phyloP scores from a whole-genome alignment of 2,888 invertebrate genomes.

The Catocala sponsa region DNA sequence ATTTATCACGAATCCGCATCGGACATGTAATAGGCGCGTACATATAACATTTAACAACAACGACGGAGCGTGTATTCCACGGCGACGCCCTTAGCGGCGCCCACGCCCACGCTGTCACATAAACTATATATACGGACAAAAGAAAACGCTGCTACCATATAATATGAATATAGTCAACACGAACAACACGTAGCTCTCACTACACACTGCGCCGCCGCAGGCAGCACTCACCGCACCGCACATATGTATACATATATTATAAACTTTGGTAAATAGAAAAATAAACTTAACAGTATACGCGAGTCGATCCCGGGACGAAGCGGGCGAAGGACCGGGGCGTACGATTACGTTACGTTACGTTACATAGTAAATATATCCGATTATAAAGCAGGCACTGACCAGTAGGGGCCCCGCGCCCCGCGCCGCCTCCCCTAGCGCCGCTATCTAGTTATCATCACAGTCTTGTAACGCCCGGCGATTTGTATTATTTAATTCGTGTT shows the following conservation, averaged over 20 bases:
- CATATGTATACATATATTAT: constrained; percentile 11
- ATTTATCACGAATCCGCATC: constrained; percentile 55
- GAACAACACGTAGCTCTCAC: constrained; percentile 39
- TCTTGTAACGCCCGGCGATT: constrained; percentile 44
- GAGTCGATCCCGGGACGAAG: constrained; percentile 13
- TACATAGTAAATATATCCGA: constrained; percentile 38
- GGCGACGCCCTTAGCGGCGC: not conserved
- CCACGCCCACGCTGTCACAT: constrained; percentile 28
- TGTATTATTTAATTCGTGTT: constrained; percentile 35
- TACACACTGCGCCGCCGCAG: constrained; percentile 4
- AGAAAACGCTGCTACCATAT: constrained; percentile 51
- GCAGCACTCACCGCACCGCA: constrained; percentile 3
- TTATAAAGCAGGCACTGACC: constrained; percentile 48
- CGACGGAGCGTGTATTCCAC: constrained; percentile 8
- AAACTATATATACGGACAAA: constrained; percentile 56
- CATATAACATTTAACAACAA: constrained; percentile 47
- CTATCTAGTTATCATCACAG: constrained; percentile 50
- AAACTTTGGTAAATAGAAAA: constrained; percentile 55
- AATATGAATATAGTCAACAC: constrained; percentile 56
- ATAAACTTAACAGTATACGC: constrained; percentile 51
- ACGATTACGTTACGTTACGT: constrained; percentile 18
- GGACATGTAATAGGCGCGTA: constrained; percentile 45
- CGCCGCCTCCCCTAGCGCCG: constrained; percentile 11
- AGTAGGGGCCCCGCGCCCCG: constrained; percentile 10
- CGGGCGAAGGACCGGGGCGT: constrained; percentile 20